Percentiles rank a stretch among this genome's conserved stretches.
phyloP scores from a whole-genome alignment of 2,888 invertebrate genomes.

The Agonopterix subpropinquella region DNA sequence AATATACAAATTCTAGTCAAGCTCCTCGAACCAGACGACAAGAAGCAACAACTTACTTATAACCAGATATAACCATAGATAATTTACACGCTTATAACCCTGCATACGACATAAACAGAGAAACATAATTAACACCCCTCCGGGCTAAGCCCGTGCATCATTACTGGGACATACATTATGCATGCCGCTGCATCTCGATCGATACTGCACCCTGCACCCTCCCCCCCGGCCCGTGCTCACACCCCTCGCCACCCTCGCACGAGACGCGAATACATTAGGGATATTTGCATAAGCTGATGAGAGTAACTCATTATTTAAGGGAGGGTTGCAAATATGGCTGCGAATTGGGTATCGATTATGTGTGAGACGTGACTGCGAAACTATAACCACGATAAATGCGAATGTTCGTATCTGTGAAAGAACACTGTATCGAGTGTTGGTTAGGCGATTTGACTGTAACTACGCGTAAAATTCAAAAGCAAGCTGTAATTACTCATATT shows the following conservation, averaged over 20 bases:
- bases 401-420: too few species aligned
- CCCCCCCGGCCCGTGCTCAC: constrained; percentile 13
- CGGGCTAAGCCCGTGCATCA: not conserved
- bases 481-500: too few species aligned
- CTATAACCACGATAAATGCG: too few species aligned
- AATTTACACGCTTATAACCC: too few species aligned
- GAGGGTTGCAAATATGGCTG: constrained; percentile 1
- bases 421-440: too few species aligned
- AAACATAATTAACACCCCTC: not conserved
- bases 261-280: constrained; percentile 20
- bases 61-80: too few species aligned
- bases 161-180: constrained; percentile 19
- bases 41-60: too few species aligned
- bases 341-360: not conserved
- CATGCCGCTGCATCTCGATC: constrained; percentile 26
- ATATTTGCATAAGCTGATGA: constrained; percentile 55
- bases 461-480: too few species aligned
- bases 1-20: too few species aligned
- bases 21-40: too few species aligned
- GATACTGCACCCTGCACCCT: constrained; percentile 21
- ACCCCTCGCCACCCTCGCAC: constrained; percentile 7
- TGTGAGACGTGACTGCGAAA: not conserved
- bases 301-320: constrained; percentile 30
- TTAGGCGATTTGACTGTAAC: too few species aligned
- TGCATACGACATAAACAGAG: not conserved